Evolutionary conservation across 2,888 invertebrate genomes (phyloP), one percentile per base, ranked within the genome.

Genomic region (Oligia strigilis): DNA sequence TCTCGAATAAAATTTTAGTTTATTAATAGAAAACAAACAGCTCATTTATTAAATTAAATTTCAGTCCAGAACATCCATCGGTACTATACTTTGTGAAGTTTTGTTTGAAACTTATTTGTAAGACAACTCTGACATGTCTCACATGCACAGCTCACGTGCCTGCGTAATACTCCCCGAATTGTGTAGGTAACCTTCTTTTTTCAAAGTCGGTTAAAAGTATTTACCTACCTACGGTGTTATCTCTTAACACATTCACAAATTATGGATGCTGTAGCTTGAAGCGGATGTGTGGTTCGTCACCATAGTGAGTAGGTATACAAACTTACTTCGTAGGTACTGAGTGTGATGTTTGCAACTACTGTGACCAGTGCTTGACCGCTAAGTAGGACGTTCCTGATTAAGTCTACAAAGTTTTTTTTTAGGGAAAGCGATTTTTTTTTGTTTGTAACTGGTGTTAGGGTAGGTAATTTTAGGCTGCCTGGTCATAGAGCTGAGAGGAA

Each of bases 201-300:
- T 74, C 3, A 1, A 9, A 55, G 6, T 43, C 29, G 6, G 11
- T 75, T 77, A 40, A 46, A 58, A 67, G 40, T 74, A 75, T 23
- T 4, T 13, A 79, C 17, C 13, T 19, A 80, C 40, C 40, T 5
- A 40, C 11, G 11, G 43, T 55, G 60, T 69, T 80, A 81, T 81
- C 81, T 43, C 23, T 55, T 74, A 67, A 17, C 52, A 69, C 67
- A 81, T 40, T 55, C 17, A 64, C 36, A 58, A 58, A 69, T 52
- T 36, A 64, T 49, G 76, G 55, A 69, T 64, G 40, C 46, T 82
- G 67, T n/a, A 46, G 75, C n/a, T n/a, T 52, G 40, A 11, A 81
- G 43, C 80, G 80, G 80, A 80, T 75, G 82, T 75, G 62, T 58
- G 80, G 4, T 80, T 80, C 60, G 62, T 80, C 80, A 80, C 46